A percentile compares a stretch with the other conserved stretches of the same genome.
phyloP scores from a whole-genome alignment of 2,888 invertebrate species.

The Agriopis leucophaearia region DNA sequence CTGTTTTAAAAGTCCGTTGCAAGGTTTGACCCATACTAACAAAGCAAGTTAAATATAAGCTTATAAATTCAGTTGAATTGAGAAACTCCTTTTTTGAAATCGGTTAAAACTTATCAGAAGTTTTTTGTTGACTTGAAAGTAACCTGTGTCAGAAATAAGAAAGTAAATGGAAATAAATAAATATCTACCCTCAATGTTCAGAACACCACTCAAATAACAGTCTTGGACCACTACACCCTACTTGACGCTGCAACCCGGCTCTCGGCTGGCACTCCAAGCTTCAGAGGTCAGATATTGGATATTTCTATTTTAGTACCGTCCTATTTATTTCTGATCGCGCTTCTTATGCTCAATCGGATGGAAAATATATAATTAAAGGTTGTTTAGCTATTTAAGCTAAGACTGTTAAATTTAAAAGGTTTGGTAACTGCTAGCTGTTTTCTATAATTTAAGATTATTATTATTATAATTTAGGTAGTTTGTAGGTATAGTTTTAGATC shows the following conservation, averaged over 20 bases:
- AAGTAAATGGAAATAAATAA: constrained; percentile 16
- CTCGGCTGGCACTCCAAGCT: constrained; percentile 40
- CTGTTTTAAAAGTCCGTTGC: no score
- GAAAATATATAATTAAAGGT: constrained; percentile 50
- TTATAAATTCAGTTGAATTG: no score
- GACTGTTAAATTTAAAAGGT: background rate
- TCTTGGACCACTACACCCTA: constrained; percentile 20
- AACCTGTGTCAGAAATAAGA: background rate
- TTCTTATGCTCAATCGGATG: constrained; percentile 46
- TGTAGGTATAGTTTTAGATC: background rate
- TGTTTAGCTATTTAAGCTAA: constrained; percentile 23
- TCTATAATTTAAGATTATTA: no score
- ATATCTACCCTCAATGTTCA: background rate
- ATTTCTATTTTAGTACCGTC: constrained; percentile 56
- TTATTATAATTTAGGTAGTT: no score
- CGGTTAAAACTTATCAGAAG: no score
- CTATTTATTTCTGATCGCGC: constrained; percentile 50
- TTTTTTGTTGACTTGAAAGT: background rate
- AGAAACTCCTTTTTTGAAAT: no score
- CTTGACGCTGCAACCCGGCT: constrained; percentile 30
- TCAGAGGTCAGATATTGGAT: constrained; percentile 52
- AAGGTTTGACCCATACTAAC: no score
- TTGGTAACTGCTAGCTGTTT: background rate
- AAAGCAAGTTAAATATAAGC: no score
- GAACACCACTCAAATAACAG: constrained; percentile 12